phyloP scores from a whole-genome alignment of 1,140 invertebrate species.

The Polypedilum pembai region DNA sequence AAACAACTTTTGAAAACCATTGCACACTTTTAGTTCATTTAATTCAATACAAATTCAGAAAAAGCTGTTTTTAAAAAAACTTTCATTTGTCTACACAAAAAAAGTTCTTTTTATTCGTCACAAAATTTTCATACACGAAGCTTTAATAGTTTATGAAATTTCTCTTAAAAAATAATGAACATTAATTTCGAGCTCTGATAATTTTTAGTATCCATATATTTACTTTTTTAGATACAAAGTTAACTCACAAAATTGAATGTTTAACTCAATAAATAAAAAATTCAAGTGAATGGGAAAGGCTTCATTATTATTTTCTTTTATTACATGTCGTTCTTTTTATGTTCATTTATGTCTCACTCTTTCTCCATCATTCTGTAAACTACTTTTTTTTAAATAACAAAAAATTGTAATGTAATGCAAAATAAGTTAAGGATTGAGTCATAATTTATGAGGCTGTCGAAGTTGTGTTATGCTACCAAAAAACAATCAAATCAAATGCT shows the following conservation, averaged over 20 bases:
- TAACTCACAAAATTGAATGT: not conserved
- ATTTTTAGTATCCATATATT: not conserved
- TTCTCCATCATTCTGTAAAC: not conserved
- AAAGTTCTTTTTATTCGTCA: too few relatives aligned
- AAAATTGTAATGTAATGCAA: slow-evolving; percentile 4
- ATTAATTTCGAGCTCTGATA: not conserved
- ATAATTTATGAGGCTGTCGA: not conserved
- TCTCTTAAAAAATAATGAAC: not conserved
- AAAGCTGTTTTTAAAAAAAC: too few relatives aligned
- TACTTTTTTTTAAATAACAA: not conserved
- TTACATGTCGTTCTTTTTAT: not conserved
- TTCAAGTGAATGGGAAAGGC: not conserved
- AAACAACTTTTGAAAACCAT: too few relatives aligned
- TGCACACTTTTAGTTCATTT: too few relatives aligned
- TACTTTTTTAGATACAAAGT: not conserved
- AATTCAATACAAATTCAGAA: too few relatives aligned
- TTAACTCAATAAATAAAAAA: slow-evolving; percentile 1
- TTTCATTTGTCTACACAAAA: too few relatives aligned
- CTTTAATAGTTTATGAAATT: too few relatives aligned
- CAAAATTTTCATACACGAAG: too few relatives aligned
- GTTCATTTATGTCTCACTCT: not conserved
- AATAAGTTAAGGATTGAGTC: not conserved
- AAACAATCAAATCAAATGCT: not conserved
- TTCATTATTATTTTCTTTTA: too few relatives aligned
- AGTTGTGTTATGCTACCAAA: slow-evolving; percentile 17